These are phyloP conservation scores for Deilephila porcellus DNA, from an alignment of 2,888 invertebrate species.

Conservation along the genomic window DNA sequence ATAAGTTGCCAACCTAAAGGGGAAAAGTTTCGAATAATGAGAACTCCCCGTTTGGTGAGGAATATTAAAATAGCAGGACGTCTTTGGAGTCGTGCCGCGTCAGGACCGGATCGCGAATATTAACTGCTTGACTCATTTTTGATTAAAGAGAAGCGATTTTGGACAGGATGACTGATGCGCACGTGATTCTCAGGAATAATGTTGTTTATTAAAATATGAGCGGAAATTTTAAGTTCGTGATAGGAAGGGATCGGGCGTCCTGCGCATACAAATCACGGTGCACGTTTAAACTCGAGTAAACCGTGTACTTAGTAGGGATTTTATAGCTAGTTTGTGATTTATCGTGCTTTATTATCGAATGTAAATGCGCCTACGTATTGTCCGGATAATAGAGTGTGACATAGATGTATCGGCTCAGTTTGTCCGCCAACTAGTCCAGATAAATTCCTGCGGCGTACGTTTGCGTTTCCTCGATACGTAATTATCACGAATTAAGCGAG, in stretches of 20 bases:
- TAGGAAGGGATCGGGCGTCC: conserved; percentile 69
- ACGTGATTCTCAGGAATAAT: conserved; percentile 74
- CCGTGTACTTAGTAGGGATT: conserved; percentile 62
- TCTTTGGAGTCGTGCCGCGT: conserved; percentile 62
- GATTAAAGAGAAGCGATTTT: conserved; percentile 79
- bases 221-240: conserved; percentile 80
- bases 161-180: conserved; percentile 75
- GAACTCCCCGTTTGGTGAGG: conserved; percentile 65
- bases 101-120: conserved; percentile 67
- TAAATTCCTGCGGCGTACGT: conserved; percentile 71
- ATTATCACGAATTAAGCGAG: conserved; percentile 81
- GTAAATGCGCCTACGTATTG: conserved; percentile 61
- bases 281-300: conserved; percentile 73
- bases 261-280: conserved; percentile 73
- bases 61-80: conserved; percentile 75
- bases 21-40: conserved; percentile 68
- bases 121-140: conserved; percentile 70
- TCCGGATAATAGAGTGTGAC: conserved; percentile 54
- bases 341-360: conserved; percentile 60
- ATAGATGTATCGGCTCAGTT: conserved; percentile 43
- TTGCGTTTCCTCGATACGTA: conserved; percentile 69
- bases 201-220: conserved; percentile 74
- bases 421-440: conserved; percentile 54
- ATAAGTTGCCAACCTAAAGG: conserved; percentile 66
- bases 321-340: conserved; percentile 65